These are phyloP conservation scores for Thereva unica DNA, from an alignment of 2,888 invertebrate genomes.

Conservation along the genomic window DNA sequence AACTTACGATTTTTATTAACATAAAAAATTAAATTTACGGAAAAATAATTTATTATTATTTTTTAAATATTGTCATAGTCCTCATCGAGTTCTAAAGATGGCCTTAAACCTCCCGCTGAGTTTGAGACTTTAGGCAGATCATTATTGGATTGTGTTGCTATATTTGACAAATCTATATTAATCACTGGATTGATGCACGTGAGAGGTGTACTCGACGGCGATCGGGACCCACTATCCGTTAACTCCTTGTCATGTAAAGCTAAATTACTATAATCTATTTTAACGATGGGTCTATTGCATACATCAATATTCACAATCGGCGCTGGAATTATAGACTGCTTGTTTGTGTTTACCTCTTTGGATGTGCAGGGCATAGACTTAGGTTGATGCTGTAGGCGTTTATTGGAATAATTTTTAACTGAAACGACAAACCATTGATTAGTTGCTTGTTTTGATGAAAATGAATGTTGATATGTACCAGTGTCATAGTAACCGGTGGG, in stretches of 20 bases:
- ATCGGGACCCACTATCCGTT: conserved; percentile 7
- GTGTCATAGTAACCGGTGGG: conserved; percentile 8
- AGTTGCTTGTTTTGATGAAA: too few species aligned
- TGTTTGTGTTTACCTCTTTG: conserved; percentile 32
- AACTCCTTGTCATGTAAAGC: conserved; percentile 44
- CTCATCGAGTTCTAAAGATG: conserved; percentile 55
- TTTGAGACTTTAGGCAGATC: conserved; percentile 25
- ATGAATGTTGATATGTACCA: neutral
- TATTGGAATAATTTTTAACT: conserved; percentile 23
- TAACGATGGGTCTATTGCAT: conserved; percentile 55
- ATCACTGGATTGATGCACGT: conserved; percentile 52
- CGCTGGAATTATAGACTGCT: conserved; percentile 52
- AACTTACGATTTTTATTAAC: conserved; percentile 15
- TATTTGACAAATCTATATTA: conserved; percentile 56
- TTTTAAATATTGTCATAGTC: conserved; percentile 58
- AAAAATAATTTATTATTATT: conserved; percentile 17
- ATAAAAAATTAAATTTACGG: conserved; percentile 23
- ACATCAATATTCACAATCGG: conserved; percentile 53
- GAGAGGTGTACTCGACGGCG: conserved; percentile 43
- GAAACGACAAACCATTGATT: neutral
- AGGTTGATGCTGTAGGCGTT: conserved; percentile 47
- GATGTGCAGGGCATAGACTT: conserved; percentile 46
- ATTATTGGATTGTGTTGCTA: conserved; percentile 46
- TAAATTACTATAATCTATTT: conserved; percentile 58
- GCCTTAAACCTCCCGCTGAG: conserved; percentile 25